These are phyloP conservation scores for Dipus sagitta DNA, from an alignment of 2,797 vertebrate species.

Conservation along the genomic window DNA sequence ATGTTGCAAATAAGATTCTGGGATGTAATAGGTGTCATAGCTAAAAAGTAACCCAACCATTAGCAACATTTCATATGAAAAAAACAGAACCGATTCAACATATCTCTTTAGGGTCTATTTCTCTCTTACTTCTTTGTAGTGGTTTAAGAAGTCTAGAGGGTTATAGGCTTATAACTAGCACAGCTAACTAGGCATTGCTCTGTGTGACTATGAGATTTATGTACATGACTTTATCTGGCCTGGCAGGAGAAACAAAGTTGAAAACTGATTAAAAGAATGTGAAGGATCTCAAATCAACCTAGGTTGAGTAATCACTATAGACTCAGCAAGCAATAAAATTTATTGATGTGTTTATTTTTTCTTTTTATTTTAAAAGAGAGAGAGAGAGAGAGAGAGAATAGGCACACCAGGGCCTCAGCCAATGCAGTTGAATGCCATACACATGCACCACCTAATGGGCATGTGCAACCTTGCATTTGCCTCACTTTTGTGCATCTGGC, in stretches of 20 bases:
- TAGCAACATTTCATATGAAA: slow-evolving; percentile 2
- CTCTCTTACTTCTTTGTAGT: background rate
- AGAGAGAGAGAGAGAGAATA: too few relatives aligned
- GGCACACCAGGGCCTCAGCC: too few relatives aligned
- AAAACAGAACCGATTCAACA: background rate
- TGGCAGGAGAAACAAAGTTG: background rate
- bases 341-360: background rate
- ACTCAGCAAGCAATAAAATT: background rate
- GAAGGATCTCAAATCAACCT: too few relatives aligned
- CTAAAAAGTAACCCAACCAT: background rate
- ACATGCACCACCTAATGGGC: too few relatives aligned
- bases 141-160: background rate
- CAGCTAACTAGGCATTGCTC: background rate
- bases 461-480: too few relatives aligned
- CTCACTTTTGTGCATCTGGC: too few relatives aligned
- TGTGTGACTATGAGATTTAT: background rate
- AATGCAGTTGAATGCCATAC: too few relatives aligned
- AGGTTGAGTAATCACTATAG: background rate
- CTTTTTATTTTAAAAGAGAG: too few relatives aligned
- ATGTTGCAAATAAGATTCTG: background rate
- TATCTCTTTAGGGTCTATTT: background rate
- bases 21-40: background rate
- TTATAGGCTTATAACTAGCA: background rate
- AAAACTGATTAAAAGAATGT: background rate
- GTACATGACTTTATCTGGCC: background rate